phyloP scores from a whole-genome alignment of 2,113 vertebrate species.

The Athene cunicularia region DNA sequence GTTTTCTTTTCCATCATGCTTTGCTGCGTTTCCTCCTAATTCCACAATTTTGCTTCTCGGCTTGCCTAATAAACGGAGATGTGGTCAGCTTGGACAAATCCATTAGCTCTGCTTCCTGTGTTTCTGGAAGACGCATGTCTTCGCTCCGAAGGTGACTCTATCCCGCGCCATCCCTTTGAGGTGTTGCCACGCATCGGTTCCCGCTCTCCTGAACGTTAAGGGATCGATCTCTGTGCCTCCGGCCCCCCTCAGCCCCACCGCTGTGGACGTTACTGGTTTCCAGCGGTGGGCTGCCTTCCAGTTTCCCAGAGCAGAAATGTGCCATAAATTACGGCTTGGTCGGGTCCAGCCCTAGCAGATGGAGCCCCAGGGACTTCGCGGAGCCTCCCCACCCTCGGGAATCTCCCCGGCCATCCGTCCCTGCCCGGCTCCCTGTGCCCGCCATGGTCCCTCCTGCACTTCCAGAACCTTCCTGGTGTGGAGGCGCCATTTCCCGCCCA shows the following conservation, averaged over 20 bases:
- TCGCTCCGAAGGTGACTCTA: background rate
- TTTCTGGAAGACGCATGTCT: background rate
- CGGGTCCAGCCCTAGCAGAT: background rate
- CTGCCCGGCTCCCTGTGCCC: too few species aligned
- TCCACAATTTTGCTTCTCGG: background rate
- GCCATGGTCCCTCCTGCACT: accelerated
- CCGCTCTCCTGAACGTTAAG: background rate
- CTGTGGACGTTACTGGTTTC: accelerated
- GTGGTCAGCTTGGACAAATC: background rate
- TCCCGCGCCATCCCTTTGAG: accelerated
- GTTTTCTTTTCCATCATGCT: background rate
- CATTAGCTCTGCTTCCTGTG: background rate
- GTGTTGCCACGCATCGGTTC: accelerated
- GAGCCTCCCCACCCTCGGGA: background rate
- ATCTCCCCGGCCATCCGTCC: background rate
- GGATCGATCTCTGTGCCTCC: background rate
- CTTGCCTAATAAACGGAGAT: background rate
- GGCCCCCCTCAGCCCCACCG: background rate
- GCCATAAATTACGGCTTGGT: accelerated
- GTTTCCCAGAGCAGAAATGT: background rate
- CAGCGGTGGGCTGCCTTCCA: background rate
- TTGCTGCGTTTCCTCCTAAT: background rate
- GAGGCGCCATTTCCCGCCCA: accelerated
- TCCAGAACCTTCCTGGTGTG: background rate
- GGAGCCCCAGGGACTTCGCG: background rate